Base-by-base conservation (phyloP, 2,797 vertebrate species). In the Epinephelus awoara region DNA sequence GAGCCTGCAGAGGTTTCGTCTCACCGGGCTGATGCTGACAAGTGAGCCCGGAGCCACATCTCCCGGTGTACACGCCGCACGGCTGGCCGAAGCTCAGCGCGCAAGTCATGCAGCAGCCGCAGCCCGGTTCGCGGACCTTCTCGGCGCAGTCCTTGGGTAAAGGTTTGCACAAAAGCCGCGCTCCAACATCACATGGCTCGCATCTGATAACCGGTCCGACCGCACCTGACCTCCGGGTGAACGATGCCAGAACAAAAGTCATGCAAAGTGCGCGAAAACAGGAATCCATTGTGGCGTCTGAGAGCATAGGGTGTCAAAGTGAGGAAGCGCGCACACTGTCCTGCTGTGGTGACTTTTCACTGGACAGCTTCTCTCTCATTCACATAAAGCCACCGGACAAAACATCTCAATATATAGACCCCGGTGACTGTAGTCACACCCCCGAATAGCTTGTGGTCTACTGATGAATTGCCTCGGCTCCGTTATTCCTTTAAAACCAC, bases 61-160 rank as follows among this genome's bases (percentile, higher is more conserved):
- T 95, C 77, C 97, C 96, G 5, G 96, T 97, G 94, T 98, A 98
- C 72, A 98, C 95, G 25, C 97, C 97, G 91, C 97, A 98, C 25
- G 91, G 84, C 80, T 95, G 94, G 7, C 97, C 97, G 68, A 77
- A 80, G 0, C 81, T 93, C 67, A 97, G 93, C 55, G 97, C 97
- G 87, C 97, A 98, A 2, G 96, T 97, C 94, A 96, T 62, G 93
- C 97, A 98, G 94, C 97, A 98, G 83, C 97, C 97, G 87, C 97
- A 98, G 83, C 97, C 97, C 0, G 97, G 96, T 57, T 98, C 97
- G 17, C 95, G 96, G 75, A 97, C 96, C 38, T 78, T 85, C 88
- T 98, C 97, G 3, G 93, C 65, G 87, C 97, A 98, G 62, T 94
- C 95, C 19, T 94, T 83, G 76, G 93, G 92, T 64, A 96, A 77